Evolutionary conservation across 2,888 invertebrate genomes (phyloP).

Genomic region (Temnothorax rugatulus): DNA sequence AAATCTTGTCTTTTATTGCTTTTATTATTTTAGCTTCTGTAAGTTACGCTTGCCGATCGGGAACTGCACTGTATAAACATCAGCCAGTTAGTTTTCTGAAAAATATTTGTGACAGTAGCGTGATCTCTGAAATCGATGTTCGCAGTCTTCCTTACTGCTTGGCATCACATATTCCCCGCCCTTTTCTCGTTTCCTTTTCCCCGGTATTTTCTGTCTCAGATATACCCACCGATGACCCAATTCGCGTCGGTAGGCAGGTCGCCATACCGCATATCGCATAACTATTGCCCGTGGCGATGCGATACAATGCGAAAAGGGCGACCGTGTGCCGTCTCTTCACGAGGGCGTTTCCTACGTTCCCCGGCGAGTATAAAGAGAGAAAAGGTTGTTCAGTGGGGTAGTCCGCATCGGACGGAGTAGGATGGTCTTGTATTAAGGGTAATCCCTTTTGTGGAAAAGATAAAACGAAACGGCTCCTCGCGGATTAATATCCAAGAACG

Average conservation of each 20-base stretch:
- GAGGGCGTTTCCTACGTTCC: constrained; percentile 63
- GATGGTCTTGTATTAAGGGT: constrained; percentile 67
- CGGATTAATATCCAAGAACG: constrained; percentile 71
- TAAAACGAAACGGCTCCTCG: constrained; percentile 64
- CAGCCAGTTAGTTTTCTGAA: constrained; percentile 5
- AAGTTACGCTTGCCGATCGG: neutral
- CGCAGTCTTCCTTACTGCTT: constrained; percentile 47
- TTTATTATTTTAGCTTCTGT: neutral
- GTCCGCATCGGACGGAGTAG: constrained; percentile 32
- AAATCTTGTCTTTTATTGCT: neutral
- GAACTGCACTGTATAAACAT: neutral
- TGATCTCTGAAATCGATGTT: constrained; percentile 51
- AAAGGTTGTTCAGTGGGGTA: constrained; percentile 28
- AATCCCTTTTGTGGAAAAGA: constrained; percentile 68
- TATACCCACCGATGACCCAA: constrained; percentile 69
- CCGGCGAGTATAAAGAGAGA: constrained; percentile 32
- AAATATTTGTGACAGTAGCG: neutral
- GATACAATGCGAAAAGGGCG: constrained; percentile 52
- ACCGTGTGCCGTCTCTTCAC: constrained; percentile 43
- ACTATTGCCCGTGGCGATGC: constrained; percentile 46
- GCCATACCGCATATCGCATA: constrained; percentile 61
- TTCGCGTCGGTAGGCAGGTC: constrained; percentile 66
- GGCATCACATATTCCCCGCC: constrained; percentile 45
- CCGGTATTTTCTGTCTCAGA: constrained; percentile 63
- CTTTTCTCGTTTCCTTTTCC: constrained; percentile 63